Evolutionary conservation across 92 coral and sea anemone species (phyloP).

Genomic region (Parazoanthus atlanticus): DNA sequence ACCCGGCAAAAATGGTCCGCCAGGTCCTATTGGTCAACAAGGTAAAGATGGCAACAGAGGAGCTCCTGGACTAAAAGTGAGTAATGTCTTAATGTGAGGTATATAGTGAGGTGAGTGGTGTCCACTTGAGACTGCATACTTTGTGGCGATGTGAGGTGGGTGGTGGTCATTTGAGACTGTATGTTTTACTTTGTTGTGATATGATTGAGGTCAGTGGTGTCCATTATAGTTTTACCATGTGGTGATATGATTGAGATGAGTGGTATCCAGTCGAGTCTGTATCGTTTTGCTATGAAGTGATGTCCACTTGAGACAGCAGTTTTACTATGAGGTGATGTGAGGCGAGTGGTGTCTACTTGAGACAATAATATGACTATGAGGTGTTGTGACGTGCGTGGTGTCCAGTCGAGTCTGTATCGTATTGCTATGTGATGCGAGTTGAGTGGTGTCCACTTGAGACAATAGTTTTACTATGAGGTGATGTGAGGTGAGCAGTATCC

Average conservation of each 20-base stretch:
- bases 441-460: no score
- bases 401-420: background rate
- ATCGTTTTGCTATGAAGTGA: no score
- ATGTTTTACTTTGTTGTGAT: background rate
- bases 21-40: background rate
- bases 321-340: background rate
- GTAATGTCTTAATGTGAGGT: background rate
- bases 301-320: background rate
- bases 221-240: background rate
- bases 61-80: background rate
- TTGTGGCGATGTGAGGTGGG: background rate
- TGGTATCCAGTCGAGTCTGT: background rate
- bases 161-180: background rate
- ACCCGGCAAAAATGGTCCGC: background rate
- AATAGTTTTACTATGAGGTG: background rate
- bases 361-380: background rate
- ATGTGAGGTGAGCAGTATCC: background rate
- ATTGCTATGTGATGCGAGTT: no score
- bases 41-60: background rate
- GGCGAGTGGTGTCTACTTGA: background rate
- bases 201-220: background rate
- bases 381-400: background rate
- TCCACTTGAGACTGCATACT: background rate
- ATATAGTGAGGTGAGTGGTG: background rate
- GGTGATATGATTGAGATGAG: background rate